Percentiles rank a stretch among this genome's conserved stretches.
These are phyloP conservation scores for Eriosoma lanigerum DNA, from an alignment of 1,140 invertebrate species.

Conservation along the genomic window DNA sequence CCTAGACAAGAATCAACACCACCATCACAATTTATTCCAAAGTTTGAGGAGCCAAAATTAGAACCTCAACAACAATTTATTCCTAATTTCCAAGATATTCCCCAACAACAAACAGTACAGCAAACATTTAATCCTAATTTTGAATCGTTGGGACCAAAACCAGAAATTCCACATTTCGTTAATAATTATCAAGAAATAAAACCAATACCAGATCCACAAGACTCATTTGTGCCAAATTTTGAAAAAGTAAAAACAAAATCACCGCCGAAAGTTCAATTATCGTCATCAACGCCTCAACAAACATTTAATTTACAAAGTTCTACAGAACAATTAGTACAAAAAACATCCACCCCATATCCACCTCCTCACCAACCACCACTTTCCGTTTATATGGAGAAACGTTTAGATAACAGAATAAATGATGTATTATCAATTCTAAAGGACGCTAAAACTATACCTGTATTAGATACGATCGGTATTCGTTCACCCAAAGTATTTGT, in stretches of 20 bases:
- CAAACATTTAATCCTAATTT: constrained; percentile 55
- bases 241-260: constrained; percentile 25
- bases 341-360: constrained; percentile 53
- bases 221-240: background rate
- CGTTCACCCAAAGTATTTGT: constrained; percentile 75
- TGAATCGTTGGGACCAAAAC: constrained; percentile 11
- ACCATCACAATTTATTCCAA: too few species aligned
- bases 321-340: background rate
- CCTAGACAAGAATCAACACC: background rate
- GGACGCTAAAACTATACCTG: constrained; percentile 71
- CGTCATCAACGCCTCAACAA: constrained; percentile 49
- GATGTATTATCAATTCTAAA: constrained; percentile 72
- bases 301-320: constrained; percentile 48
- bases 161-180: constrained; percentile 15
- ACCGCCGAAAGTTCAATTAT: background rate
- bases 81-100: constrained; percentile 13
- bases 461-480: constrained; percentile 70
- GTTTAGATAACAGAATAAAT: constrained; percentile 62
- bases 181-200: constrained; percentile 20
- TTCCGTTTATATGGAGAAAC: constrained; percentile 72
- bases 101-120: constrained; percentile 17
- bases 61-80: too few species aligned
- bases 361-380: constrained; percentile 76
- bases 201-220: constrained; percentile 16
- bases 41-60: too few species aligned